Percentiles rank a stretch among this genome's conserved stretches.
These are phyloP conservation scores for Oenanthe oenanthe DNA, from an alignment of 2,113 vertebrate genomes.

Conservation along the genomic window DNA sequence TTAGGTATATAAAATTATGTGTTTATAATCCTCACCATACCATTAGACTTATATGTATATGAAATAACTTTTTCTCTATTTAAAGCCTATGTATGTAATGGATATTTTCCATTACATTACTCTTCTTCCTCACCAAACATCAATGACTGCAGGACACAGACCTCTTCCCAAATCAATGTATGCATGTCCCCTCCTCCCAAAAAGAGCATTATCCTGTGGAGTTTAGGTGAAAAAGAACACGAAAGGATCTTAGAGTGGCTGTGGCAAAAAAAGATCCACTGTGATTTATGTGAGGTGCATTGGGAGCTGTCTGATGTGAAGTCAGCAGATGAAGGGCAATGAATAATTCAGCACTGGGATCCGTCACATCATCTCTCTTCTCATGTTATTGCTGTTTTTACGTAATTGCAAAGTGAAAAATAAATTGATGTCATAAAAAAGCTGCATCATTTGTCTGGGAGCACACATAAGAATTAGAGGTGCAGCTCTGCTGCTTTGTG, in stretches of 20 bases:
- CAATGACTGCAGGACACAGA: background rate
- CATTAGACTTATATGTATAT: background rate
- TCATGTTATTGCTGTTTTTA: constrained; percentile 76
- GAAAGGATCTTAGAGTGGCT: constrained; percentile 59
- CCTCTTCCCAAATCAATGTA: constrained; percentile 12
- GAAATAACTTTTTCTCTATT: background rate
- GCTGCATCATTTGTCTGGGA: constrained; percentile 66
- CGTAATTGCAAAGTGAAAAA: constrained; percentile 78
- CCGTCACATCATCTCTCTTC: constrained; percentile 72
- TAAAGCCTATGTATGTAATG: background rate
- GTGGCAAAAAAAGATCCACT: constrained; percentile 60
- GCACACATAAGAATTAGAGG: constrained; percentile 39
- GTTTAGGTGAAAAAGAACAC: constrained; percentile 58
- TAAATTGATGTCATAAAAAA: constrained; percentile 79
- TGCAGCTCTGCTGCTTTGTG: constrained; percentile 32
- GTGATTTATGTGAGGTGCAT: constrained; percentile 70
- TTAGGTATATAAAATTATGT: background rate
- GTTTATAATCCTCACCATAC: background rate
- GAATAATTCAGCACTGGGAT: constrained; percentile 77
- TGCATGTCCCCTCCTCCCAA: background rate
- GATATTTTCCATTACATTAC: background rate
- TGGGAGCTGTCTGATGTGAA: constrained; percentile 73
- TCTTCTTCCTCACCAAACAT: background rate
- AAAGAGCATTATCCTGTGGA: constrained; percentile 41
- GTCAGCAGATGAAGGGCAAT: constrained; percentile 75